Evolutionary conservation across 2,113 vertebrate species (phyloP).

Genomic region (Apistogramma diplotaenia): DNA sequence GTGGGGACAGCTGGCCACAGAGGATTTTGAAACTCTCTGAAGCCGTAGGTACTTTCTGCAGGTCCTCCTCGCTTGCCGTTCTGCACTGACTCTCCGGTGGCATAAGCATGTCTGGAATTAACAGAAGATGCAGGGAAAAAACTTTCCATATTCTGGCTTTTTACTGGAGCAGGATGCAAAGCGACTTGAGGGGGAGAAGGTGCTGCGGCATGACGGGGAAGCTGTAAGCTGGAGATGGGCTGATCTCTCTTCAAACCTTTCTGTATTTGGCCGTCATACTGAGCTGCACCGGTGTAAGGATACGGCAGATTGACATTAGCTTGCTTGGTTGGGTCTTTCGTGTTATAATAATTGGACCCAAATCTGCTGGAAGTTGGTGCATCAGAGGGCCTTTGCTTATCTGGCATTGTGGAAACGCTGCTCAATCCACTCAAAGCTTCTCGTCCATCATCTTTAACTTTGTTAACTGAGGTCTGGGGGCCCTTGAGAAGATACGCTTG

Average conservation of each 20-base stretch:
- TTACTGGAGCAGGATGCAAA: background rate
- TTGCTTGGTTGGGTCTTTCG: background rate
- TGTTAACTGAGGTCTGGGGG: background rate
- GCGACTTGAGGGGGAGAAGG: background rate
- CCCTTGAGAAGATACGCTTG: slow-evolving; percentile 30
- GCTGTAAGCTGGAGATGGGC: background rate
- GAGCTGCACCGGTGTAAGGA: background rate
- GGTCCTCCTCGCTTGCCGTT: background rate
- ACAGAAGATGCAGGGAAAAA: background rate
- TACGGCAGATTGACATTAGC: background rate
- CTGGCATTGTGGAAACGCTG: background rate
- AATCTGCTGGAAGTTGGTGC: background rate
- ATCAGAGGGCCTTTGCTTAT: background rate
- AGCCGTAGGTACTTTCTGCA: background rate
- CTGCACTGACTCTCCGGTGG: background rate
- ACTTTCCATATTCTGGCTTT: background rate
- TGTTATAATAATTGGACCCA: background rate
- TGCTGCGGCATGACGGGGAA: background rate
- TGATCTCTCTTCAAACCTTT: background rate
- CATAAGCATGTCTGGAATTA: background rate
- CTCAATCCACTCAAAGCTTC: background rate
- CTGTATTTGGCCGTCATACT: background rate
- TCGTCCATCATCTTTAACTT: background rate
- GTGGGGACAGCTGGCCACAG: background rate
- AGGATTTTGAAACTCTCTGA: slow-evolving; percentile 7